Conservation (phyloP, 2,797 vertebrate species). For the Paedocypris micromegethes region DNA sequence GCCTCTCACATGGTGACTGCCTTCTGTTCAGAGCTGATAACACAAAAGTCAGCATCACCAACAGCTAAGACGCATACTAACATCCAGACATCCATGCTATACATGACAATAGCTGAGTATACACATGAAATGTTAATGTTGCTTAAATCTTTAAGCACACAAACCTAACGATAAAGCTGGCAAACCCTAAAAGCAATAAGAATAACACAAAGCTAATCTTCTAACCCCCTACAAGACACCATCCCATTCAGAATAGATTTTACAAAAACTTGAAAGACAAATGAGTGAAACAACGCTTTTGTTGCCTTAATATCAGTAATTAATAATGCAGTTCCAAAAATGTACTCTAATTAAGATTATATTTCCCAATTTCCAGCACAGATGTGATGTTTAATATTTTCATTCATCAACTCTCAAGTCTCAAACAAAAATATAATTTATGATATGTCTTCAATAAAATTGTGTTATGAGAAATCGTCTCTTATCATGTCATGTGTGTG, state of each 20-base stretch:
- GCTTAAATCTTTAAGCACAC: constrained; percentile 56
- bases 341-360: too few relatives aligned
- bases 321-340: too few relatives aligned
- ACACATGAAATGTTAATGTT: constrained; percentile 64
- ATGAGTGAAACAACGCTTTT: constrained; percentile 11
- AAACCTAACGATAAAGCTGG: constrained; percentile 61
- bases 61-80: constrained; percentile 53
- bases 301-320: too few relatives aligned
- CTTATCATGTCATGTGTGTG: too few relatives aligned
- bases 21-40: constrained; percentile 68
- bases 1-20: constrained; percentile 56
- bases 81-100: constrained; percentile 49
- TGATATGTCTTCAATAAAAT: too few relatives aligned
- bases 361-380: too few relatives aligned
- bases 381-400: too few relatives aligned
- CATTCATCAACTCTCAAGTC: too few relatives aligned
- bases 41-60: constrained; percentile 47
- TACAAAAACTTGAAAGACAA: constrained; percentile 16
- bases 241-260: constrained; percentile 19
- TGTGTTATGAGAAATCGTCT: too few relatives aligned
- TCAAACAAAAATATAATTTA: too few relatives aligned
- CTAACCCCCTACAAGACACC: constrained; percentile 22
- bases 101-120: constrained; percentile 55
- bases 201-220: constrained; percentile 55
- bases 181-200: constrained; percentile 60